Percentiles rank a stretch among this genome's conserved stretches.
phyloP scores from a whole-genome alignment of 2,113 vertebrate genomes.

The Psilopogon haemacephalus region DNA sequence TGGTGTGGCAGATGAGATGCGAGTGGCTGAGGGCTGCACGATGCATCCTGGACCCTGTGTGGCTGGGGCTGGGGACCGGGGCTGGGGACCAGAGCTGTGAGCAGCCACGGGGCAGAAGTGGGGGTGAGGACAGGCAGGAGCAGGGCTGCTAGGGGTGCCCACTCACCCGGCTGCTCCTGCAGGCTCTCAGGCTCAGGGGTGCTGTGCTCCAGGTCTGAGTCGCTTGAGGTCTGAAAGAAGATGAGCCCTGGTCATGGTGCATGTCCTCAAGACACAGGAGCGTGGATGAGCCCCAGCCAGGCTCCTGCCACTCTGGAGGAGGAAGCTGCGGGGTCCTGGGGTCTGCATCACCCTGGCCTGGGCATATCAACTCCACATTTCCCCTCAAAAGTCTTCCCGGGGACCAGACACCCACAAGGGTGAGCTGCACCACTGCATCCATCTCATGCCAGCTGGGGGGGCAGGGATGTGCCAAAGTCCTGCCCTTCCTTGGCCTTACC shows the following conservation, averaged over 20 bases:
- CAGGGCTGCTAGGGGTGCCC: accelerated
- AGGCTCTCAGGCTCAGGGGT: constrained; percentile 29
- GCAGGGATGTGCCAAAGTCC: neutral
- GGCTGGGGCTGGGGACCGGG: neutral
- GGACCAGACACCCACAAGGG: accelerated
- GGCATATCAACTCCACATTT: neutral
- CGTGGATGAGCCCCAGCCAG: neutral
- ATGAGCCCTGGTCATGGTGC: accelerated
- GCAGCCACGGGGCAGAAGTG: neutral
- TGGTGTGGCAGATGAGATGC: neutral
- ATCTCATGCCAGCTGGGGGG: too few species aligned
- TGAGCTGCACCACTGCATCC: neutral
- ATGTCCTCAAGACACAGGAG: neutral
- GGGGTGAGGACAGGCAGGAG: accelerated
- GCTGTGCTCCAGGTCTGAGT: constrained; percentile 74
- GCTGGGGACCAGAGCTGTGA: neutral
- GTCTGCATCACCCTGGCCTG: accelerated
- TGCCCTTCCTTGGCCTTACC: constrained; percentile 46
- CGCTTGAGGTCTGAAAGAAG: constrained; percentile 74
- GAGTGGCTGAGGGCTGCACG: accelerated
- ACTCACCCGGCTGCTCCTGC: neutral
- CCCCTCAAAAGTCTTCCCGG: accelerated
- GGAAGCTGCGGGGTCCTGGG: neutral
- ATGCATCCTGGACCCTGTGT: accelerated
- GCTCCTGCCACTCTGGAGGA: neutral